Evolutionary conservation across 2,113 vertebrate species (phyloP), one percentile per base, ranked within the genome.

Genomic region (Myotis lucifugus): DNA sequence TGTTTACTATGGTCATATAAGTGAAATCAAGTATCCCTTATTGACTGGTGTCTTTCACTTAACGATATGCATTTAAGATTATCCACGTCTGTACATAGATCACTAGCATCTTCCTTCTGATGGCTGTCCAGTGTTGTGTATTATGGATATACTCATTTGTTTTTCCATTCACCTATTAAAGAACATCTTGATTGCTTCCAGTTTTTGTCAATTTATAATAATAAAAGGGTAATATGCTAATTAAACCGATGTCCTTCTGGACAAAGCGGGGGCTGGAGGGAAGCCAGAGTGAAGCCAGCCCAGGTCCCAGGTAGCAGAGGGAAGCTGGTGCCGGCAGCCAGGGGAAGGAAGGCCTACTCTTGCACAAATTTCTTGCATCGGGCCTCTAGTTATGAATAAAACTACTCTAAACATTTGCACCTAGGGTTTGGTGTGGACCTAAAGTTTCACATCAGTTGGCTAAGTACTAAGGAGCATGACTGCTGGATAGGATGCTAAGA

Each of bases 401-500:
- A 23, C 29, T 52, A 50, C 17, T 10, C 0, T 42, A 50, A 70
- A 52, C 8, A 50, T 70, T 52, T 70, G 15, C 23, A 23, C 9
- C 40, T 5, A 72, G 11, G 23, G 9, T n/a, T 67, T 4, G 27
- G 14, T 37, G 8, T n/a, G 9, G 40, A n/a, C 3, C 21, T 37
- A 19, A 4, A 25, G 48, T 86, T 82, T 73, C 29, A 86, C 29
- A 48, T 48, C 19, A 52, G 4, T 25, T 34, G 32, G 21, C 27
- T 48, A 18, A 73, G 17, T 48, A 40, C 21, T n/a, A 2, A 46
- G 3, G 27, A 46, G 7, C 0, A 3, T 14, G 18, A n/a, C 10
- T 17, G 3, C 3, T 48, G 1, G 5, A 19, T 5, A 12, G 3
- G 1, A 0, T 12, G 19, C 15, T 5, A 2, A 29, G 48, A 52